Evolutionary conservation across 64 coral and sea anemone genomes (phyloP), one percentile per base, ranked within the genome.

Genomic region (Stylophora pistillata): DNA sequence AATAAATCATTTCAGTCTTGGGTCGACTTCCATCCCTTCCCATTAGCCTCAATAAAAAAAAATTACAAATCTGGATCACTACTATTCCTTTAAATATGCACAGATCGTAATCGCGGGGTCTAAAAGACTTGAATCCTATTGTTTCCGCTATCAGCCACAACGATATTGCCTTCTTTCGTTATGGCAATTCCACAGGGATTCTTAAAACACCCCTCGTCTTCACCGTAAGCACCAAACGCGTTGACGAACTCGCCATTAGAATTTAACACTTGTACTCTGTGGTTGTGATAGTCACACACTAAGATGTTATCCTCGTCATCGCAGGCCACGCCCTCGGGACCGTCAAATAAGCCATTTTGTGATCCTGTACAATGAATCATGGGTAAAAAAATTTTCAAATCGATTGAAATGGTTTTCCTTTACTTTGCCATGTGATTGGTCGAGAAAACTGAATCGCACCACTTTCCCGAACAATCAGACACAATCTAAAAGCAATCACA

Each of bases 81-180:
- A 47, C 7, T 47, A 47, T 60, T 12, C 58, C 58, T 60, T 13
- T 60, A 18, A 12, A 60, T 12, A 60, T 60, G 2, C 4, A 60
- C 37, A 18, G 13, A 60, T 60, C 58, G 13, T 15, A 2, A 11
- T 47, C 72, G 26, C 14, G 5, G 10, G 37, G 32, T 76, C 88
- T 88, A 98, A 80, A 98, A 98, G 87, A 98, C 94, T 47, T 98
- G 95, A 74, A 98, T 89, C 57, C 95, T 74, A 30, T 98, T 91
- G 65, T 98, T 98, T 10, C 95, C 95, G 70, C 92, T 98, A 74
- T 98, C 95, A 2, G 92, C 95, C 2, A 98, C 95, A 12, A 98
- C 66, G 21, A 98, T 93, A 41, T 94, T 94, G 9, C 92, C 95
- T 30, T 94, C 95, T 32, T 79, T 94, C 30, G 86, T 94, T 10